Conservation (phyloP, 2,113 vertebrate genomes). For the Caretta caretta region DNA sequence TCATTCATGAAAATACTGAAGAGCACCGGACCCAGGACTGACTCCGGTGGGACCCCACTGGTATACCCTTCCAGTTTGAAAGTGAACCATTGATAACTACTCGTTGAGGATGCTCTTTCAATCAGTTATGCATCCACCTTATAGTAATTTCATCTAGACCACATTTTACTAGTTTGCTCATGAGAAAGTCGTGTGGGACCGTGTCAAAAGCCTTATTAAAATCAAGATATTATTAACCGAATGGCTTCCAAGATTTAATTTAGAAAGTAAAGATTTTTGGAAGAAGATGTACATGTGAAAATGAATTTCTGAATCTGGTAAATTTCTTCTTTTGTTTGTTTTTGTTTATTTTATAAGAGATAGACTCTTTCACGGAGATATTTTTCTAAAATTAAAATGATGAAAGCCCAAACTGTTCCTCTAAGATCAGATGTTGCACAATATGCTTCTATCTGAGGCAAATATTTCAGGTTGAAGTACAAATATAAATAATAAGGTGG, state of each 20-base stretch:
- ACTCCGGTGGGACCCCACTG: too few species aligned
- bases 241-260: background rate
- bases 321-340: background rate
- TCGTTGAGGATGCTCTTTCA: too few species aligned
- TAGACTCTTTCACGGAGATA: background rate
- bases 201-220: too few species aligned
- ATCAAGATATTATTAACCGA: too few species aligned
- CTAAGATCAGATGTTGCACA: background rate
- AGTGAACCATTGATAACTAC: too few species aligned
- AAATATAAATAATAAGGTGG: background rate
- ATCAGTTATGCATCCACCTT: too few species aligned
- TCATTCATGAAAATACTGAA: too few species aligned
- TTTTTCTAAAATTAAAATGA: background rate
- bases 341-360: background rate
- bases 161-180: too few species aligned
- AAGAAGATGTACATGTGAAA: background rate
- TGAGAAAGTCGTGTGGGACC: too few species aligned
- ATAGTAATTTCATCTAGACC: too few species aligned
- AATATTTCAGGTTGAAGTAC: background rate
- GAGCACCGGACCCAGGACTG: too few species aligned
- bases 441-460: background rate
- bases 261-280: background rate
- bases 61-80: too few species aligned
- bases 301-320: accelerated
- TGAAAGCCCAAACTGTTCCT: background rate